These are phyloP conservation scores for Plodia interpunctella DNA, from an alignment of 1,140 invertebrate genomes.

Conservation along the genomic window DNA sequence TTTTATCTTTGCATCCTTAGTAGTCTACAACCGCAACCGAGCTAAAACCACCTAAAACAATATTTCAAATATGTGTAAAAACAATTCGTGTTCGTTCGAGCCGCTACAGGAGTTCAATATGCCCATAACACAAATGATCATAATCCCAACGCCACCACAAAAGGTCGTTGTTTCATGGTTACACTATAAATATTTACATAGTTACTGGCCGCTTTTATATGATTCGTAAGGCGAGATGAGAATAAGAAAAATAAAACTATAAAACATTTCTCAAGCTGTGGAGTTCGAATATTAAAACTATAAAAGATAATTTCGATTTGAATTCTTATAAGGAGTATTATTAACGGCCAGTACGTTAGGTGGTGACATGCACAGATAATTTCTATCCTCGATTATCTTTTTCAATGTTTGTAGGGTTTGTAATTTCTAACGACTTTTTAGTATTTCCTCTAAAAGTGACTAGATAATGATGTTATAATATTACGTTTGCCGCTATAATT, in stretches of 20 bases:
- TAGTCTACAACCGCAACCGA: background rate
- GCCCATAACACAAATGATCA: conserved; percentile 34
- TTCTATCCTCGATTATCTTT: no score
- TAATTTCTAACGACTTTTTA: no score
- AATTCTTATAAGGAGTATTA: no score
- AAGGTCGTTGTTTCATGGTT: conserved; percentile 33
- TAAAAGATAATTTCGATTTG: no score
- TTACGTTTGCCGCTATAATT: no score
- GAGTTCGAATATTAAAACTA: no score
- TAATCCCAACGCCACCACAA: conserved; percentile 38
- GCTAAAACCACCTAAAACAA: background rate
- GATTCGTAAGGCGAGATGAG: conserved; percentile 7
- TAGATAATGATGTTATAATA: no score
- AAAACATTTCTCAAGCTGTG: no score
- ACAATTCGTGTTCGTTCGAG: background rate
- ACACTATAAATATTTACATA: conserved; percentile 13
- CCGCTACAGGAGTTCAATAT: conserved; percentile 21
- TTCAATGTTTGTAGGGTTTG: no score
- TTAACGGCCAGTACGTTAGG: no score
- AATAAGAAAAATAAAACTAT: background rate
- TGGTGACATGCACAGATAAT: no score
- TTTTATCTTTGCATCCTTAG: background rate
- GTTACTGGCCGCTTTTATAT: conserved; percentile 8
- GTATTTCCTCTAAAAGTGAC: no score
- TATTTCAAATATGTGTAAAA: background rate